Conservation (phyloP, 92 coral and sea anemone genomes). For the Bergia sp. region DNA sequence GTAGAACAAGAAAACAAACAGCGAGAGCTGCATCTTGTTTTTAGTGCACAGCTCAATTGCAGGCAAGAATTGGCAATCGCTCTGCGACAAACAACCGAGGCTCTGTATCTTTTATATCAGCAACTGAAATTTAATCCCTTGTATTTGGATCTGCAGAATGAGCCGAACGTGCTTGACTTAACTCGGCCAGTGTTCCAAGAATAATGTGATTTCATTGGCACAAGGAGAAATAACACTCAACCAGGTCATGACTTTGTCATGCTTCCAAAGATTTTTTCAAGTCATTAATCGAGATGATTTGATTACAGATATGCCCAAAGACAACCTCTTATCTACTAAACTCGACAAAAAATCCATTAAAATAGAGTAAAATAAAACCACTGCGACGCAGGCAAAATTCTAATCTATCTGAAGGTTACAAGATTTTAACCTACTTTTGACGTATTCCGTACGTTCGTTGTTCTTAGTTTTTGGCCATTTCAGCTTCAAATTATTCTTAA, state of each 20-base stretch:
- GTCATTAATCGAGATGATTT: not conserved
- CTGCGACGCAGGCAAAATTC: too few relatives aligned
- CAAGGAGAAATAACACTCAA: not conserved
- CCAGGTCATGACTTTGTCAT: not conserved
- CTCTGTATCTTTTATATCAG: not conserved
- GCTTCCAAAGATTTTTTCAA: not conserved
- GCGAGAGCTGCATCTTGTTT: not conserved
- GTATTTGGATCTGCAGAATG: not conserved
- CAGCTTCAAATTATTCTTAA: too few relatives aligned
- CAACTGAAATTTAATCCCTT: not conserved
- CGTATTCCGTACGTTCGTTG: too few relatives aligned
- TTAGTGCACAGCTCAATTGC: not conserved
- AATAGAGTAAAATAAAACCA: not conserved
- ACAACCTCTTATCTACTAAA: not conserved
- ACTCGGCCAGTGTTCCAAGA: not conserved
- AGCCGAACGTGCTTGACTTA: not conserved
- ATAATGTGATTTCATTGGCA: not conserved
- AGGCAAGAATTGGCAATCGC: not conserved
- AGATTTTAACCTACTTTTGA: too few relatives aligned
- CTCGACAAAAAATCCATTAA: not conserved
- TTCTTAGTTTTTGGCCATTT: too few relatives aligned
- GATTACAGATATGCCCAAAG: not conserved
- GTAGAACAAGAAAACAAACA: not conserved
- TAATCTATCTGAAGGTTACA: too few relatives aligned
- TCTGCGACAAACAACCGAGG: not conserved